Evolutionary conservation across 2,113 vertebrate genomes (phyloP), one percentile per base, ranked within the genome.

Genomic region (Psophia crepitans): DNA sequence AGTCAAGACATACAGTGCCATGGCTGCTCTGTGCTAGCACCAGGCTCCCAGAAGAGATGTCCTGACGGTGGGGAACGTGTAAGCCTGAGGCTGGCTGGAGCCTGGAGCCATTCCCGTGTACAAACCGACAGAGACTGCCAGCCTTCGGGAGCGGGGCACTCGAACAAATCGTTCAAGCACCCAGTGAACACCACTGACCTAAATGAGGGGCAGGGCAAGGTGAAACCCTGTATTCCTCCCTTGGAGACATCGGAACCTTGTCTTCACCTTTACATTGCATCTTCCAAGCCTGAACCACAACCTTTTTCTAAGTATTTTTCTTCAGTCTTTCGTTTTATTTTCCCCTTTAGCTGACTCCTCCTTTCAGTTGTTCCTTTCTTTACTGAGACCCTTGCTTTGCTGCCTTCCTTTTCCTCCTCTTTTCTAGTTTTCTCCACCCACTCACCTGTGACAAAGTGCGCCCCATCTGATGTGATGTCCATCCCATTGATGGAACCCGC

Each of bases 401-500:
- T 44, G 61, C 65, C 46, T 70, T 41, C 5, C 33, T 73, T 41
- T 28, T 35, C 73, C 64, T 90, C 14, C 32, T 54, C 83, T 60
- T 33, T 28, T 7, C 73, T 33, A 57, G 27, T 35, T 58, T 21
- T 28, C 60, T 24, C 44, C 28, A 60, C 22, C 44, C 43, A 78
- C 95, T 85, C 89, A 99, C 99, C 99, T 91, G 98, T 99, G 84
- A 99, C 98, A 98, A 99, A 99, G 92, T 98, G 84, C 30, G 35
- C 51, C 49, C 99, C 99, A 14, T 98, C 98, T 79, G 96, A 66
- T 11, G 99, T 95, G 94, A 99, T 98, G 96, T 99, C 97, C 98
- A 99, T 98, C 35, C 98, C 98, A 5, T 99, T 99, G 93, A 99
- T 97, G 41, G 99, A 96, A 41, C 98, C 99, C 4, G 98, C 98